phyloP scores from a whole-genome alignment of 2,888 invertebrate species.

The Maniola hyperantus region DNA sequence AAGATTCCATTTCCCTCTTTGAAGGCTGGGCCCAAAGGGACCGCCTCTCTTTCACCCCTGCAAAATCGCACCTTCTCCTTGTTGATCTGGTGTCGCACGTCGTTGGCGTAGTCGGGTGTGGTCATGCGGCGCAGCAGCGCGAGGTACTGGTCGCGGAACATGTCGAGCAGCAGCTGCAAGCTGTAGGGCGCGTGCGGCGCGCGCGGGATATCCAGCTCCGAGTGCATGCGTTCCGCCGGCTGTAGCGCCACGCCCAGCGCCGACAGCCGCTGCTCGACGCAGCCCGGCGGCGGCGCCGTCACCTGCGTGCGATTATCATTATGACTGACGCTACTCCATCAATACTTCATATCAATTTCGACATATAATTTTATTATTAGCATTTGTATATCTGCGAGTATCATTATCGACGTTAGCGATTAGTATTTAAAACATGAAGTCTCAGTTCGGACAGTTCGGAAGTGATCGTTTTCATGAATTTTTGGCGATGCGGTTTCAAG shows the following conservation, averaged over 20 bases:
- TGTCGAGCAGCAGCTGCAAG: slow-evolving; percentile 92
- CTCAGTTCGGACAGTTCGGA: no score
- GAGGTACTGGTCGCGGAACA: slow-evolving; percentile 93
- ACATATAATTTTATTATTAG: no score
- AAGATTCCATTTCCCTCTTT: no score
- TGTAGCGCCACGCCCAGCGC: slow-evolving; percentile 87
- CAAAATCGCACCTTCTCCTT: slow-evolving; percentile 93
- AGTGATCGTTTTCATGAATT: no score
- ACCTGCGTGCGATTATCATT: slow-evolving; percentile 53
- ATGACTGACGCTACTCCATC: not conserved
- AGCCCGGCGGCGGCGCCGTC: slow-evolving; percentile 94
- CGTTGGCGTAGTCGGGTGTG: slow-evolving; percentile 87
- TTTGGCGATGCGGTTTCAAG: no score
- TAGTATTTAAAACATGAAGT: no score
- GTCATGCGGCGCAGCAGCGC: slow-evolving; percentile 92
- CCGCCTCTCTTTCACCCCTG: no score
- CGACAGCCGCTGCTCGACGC: slow-evolving; percentile 94
- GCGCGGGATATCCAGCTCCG: slow-evolving; percentile 91
- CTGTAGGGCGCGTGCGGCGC: slow-evolving; percentile 92
- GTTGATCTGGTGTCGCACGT: slow-evolving; percentile 89
- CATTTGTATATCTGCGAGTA: no score
- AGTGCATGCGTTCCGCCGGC: slow-evolving; percentile 85
- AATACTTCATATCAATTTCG: no score
- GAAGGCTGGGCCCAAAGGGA: no score
- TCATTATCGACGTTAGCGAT: no score